Evolutionary conservation across 1,140 invertebrate genomes (phyloP).

Genomic region (Drosophila melanogaster): Release_6_plus_ISO1_MT NT_037436.4:4223001-4223500

Average conservation of each 20-base stretch:
- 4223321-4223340: conserved; percentile 46
- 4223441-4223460: conserved; percentile 64
- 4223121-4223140: conserved; percentile 61
- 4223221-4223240: conserved; percentile 16
- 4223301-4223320: conserved; percentile 34
- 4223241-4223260: conserved; percentile 16
- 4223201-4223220: conserved; percentile 64
- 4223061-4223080: background rate
- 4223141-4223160: conserved; percentile 74
- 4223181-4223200: conserved; percentile 16
- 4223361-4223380: conserved; percentile 17
- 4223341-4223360: conserved; percentile 48
- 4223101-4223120: conserved; percentile 53
- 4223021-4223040: conserved; percentile 50
- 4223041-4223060: conserved; percentile 15
- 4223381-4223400: conserved; percentile 20
- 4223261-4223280: conserved; percentile 41
- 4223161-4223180: conserved; percentile 26
- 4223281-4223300: conserved; percentile 54
- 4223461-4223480: background rate
- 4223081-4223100: conserved; percentile 59
- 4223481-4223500: conserved; percentile 28
- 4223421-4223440: conserved; percentile 59
- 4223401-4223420: conserved; percentile 57
- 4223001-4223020: conserved; percentile 69